Base-by-base conservation (phyloP, 2,888 invertebrate species). In the Entomobrya multifasciata region DNA sequence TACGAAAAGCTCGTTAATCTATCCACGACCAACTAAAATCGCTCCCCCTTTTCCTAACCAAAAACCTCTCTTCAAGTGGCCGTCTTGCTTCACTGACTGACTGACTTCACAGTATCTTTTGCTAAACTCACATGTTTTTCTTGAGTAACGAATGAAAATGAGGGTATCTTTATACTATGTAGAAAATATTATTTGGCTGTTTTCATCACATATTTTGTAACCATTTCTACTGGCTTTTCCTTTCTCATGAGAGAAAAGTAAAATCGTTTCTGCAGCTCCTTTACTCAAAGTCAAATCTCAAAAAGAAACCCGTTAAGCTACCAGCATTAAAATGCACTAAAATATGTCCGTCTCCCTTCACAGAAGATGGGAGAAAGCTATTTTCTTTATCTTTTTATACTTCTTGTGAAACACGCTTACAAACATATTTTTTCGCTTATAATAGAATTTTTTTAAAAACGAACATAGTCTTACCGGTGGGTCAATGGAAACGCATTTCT, bases 401-500 rank as follows among this genome's bases (percentile, higher is more conserved):
- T 22, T 41, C 5, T 11, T 74, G 74, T 30, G 55, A 74, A 74
- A 67, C 25, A 67, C 22, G n/a, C n/a, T n/a, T n/a, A n/a, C n/a
- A n/a, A 10, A 60, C 11, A 15, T 20, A 36, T 65, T 30, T 67
- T 67, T 70, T 70, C 30, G 27, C n/a, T n/a, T n/a, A n/a, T n/a
- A n/a, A n/a, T n/a, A n/a, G n/a, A n/a, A n/a, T n/a, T 41, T 41
- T 62, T 17, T 27, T 41, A 36, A 52, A 41, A 62, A 83, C 11
- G 65, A 83, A 84, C 76, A 74, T 55, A 44, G 25, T 13, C 87
- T 90, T 80, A 90, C 94, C 27, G 93, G 93, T 4, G 93, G 93
- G 92, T 93, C 94, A 91, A 93, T 93, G 91, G 92, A 93, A 83
- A 95, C 94, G 92, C 95, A 96, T 93, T 97, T 96, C 92, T 97